A percentile compares a stretch with the other conserved stretches of the same genome.
Conservation (phyloP, 2,797 vertebrate genomes). For the Pseudopleuronectes americanus region DNA sequence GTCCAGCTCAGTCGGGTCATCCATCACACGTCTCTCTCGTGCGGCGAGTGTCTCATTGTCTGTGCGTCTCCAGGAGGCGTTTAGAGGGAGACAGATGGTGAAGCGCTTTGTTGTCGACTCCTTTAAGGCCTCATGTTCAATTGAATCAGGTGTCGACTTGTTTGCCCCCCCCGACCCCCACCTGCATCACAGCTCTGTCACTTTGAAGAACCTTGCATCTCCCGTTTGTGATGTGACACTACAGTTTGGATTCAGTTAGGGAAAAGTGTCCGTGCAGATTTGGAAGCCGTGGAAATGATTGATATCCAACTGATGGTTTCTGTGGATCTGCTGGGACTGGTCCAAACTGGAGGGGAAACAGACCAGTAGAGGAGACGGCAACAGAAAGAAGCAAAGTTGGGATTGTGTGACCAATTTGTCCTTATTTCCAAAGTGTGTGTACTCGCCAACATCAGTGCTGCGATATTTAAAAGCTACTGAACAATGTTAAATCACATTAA, state of each 20-base stretch:
- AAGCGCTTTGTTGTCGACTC: conserved; percentile 20
- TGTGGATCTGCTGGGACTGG: not conserved
- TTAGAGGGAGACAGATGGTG: conserved; percentile 48
- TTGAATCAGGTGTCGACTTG: conserved; percentile 37
- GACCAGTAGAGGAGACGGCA: too few species aligned
- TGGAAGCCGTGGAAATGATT: not conserved
- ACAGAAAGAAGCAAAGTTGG: not conserved
- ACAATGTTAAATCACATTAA: too few species aligned
- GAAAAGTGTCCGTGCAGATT: not conserved
- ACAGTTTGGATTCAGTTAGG: conserved; percentile 1
- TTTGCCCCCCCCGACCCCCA: not conserved
- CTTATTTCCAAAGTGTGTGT: too few species aligned
- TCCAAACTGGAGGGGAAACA: not conserved
- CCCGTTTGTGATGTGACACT: not conserved
- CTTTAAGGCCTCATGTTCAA: conserved; percentile 28
- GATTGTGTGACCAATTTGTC: too few species aligned
- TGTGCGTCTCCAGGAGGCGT: conserved; percentile 39
- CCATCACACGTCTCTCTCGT: conserved; percentile 39
- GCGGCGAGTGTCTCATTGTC: not conserved
- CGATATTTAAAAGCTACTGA: too few species aligned
- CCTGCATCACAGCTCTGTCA: not conserved
- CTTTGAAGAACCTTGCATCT: conserved; percentile 1
- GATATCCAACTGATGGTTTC: not conserved
- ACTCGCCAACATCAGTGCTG: too few species aligned
- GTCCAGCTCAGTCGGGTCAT: conserved; percentile 45